Evolutionary conservation across 2,888 invertebrate genomes (phyloP), one percentile per base, ranked within the genome.

Genomic region (Herminia tarsipennalis): DNA sequence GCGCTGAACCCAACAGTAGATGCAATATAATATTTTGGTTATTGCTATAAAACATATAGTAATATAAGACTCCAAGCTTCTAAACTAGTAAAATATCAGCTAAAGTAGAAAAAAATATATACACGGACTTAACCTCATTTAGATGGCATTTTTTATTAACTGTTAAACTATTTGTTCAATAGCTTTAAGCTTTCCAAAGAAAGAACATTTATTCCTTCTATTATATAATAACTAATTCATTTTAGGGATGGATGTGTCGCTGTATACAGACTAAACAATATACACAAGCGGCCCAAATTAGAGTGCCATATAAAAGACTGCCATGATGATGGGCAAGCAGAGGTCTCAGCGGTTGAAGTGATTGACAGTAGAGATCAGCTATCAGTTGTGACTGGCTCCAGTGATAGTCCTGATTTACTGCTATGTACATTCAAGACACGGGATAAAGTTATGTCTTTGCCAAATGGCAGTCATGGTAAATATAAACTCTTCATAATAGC

Each of bases 241-340:
- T 83, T 32, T 60, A 91, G 90, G 58, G 88, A 91, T 77, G 91
- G 90, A 1, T 83, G 83, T 60, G 61, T 76, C 24, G 66, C 83
- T 29, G 63, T 86, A 9, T 89, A 81, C 51, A 48, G 60, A 52
- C 27, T 67, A 4, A 53, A 72, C 17, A 58, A 78, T 42, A 58
- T 66, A 9, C 67, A 43, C 16, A 58, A 50, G 10, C 73, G 56
- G 24, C 89, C 91, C 21, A 39, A 43, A 13, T 52, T 82, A 28
- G 48, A 81, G 1, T 66, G 66, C 32, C 80, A 86, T 41, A 75
- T 85, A 18, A 46, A 66, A 38, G 76, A 88, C 58, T 86, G 88
- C 37, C 84, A 86, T 54, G 56, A 79, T 3, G 56, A 74, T 56
- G 90, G 90, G 0, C 38, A 53, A 5, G 73, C 75, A 2, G 90